Conservation (phyloP, 2,888 invertebrate genomes). For the Blomia tropicalis region DNA sequence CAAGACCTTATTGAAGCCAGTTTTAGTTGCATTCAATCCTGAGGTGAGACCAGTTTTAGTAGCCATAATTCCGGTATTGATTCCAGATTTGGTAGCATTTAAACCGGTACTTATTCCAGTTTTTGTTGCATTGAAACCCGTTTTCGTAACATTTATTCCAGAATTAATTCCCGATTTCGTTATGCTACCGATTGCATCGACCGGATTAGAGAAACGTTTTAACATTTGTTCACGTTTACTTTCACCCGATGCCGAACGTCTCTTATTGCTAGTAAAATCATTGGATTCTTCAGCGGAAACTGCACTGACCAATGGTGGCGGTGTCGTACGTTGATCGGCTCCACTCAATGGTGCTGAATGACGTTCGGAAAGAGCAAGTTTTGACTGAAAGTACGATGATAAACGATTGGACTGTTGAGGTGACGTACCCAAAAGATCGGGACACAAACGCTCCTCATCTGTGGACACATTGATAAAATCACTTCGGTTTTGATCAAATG, state of each 20-base stretch:
- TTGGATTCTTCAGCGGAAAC: slow-evolving; percentile 10
- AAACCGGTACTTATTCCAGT: background rate
- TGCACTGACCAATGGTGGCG: slow-evolving; percentile 2
- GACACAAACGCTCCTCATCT: background rate
- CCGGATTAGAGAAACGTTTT: slow-evolving; percentile 72
- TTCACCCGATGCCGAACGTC: slow-evolving; percentile 12
- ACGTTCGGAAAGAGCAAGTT: background rate
- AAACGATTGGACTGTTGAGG: slow-evolving; percentile 5
- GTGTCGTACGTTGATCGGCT: background rate
- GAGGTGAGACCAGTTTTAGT: slow-evolving; percentile 10
- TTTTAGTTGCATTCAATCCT: slow-evolving; percentile 60
- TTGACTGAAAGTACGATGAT: slow-evolving; percentile 1
- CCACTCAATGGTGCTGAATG: slow-evolving; percentile 12
- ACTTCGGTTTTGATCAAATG: background rate
- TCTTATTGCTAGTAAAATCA: background rate
- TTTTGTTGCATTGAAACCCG: slow-evolving; percentile 5
- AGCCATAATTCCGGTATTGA: slow-evolving; percentile 36
- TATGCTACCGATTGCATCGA: slow-evolving; percentile 37
- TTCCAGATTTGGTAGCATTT: slow-evolving; percentile 45
- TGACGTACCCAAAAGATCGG: background rate
- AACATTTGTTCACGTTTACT: slow-evolving; percentile 37
- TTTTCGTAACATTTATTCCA: slow-evolving; percentile 18
- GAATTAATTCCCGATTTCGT: slow-evolving; percentile 49
- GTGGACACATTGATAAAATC: background rate
- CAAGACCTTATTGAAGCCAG: slow-evolving; percentile 39